Evolutionary conservation across 2,797 vertebrate species (phyloP).

Genomic region (Mormyrops boulengeri): DNA sequence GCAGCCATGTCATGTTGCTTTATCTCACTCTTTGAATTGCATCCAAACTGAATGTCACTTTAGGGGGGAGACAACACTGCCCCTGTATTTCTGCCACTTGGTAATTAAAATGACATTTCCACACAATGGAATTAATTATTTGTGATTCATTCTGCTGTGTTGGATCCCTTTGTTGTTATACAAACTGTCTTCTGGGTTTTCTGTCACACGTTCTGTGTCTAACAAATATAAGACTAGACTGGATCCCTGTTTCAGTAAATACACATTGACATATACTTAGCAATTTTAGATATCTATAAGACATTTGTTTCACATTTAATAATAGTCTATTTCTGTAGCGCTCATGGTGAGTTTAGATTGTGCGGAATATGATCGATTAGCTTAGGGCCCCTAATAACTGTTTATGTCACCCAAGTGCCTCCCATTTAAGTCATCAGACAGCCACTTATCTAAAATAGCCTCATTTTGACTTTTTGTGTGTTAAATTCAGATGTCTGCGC

Average conservation of each 20-base stretch:
- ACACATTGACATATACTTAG: neutral
- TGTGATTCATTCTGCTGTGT: neutral
- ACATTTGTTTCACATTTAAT: neutral
- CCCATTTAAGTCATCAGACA: slow-evolving; percentile 19
- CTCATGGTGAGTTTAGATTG: neutral
- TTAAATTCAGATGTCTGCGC: slow-evolving; percentile 58
- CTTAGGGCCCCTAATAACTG: neutral
- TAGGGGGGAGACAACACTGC: neutral
- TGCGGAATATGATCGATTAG: neutral
- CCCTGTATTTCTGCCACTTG: neutral
- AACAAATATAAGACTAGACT: neutral
- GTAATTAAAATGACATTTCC: neutral
- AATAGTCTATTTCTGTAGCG: neutral
- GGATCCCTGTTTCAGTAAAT: neutral
- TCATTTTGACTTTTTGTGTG: slow-evolving; percentile 37
- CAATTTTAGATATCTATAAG: neutral
- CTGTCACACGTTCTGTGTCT: neutral
- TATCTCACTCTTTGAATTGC: neutral
- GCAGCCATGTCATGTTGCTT: neutral
- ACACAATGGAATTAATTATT: slow-evolving; percentile 3
- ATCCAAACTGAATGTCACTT: neutral
- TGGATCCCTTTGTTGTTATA: neutral
- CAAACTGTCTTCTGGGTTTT: neutral
- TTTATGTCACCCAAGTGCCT: neutral
- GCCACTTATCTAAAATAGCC: slow-evolving; percentile 19